Base-by-base conservation (phyloP, 2,113 vertebrate genomes). In the Pseudorhombus dupliciocellatus region DNA sequence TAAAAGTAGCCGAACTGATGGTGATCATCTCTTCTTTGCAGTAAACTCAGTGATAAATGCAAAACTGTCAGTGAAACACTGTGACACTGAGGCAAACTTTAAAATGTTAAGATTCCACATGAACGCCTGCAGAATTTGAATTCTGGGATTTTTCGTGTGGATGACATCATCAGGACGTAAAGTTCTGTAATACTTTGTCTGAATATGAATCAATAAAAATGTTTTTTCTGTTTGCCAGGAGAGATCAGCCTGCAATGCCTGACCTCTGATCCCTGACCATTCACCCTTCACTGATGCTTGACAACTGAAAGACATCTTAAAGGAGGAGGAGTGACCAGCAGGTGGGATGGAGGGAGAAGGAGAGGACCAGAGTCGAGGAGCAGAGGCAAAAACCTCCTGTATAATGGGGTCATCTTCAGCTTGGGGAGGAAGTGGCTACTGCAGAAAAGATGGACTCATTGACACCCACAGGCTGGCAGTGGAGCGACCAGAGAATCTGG, bases 371-470 rank as follows among this genome's bases (percentile, higher is more conserved):
- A 67, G 46, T 48, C 60, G 21, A 44, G 46, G 31, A 34, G 70
- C 34, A 15, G 92, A 94, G 80, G 90, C 87, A 65, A 89, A 66
- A 0, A 52, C 87, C 73, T 75, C 91, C 37, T 73, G 52, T 6
- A 87, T 92, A 82, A 64, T 84, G 60, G 50, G 95, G 93, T 72
- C 80, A 4, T 24, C 5, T 4, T 7, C 28, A 9, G 26, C 26
- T 18, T 44, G 62, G 42, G 76, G 58, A 53, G 68, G 20, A 4
- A 66, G 37, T 71, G 88, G 92, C 0, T 0, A 71, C 65, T 84
- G 67, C 75, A 95, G 92, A 85, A 93, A 80, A 65, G 97, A 98
- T 20, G 95, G 96, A 11, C 90, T 97, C 68, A 97, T 97, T 77
- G 95, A 96, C 79, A 97, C 97, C 1, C 93, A 90, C 81, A 93